Conservation (phyloP, 2,888 invertebrate species). For the Drosophila demipolita region DNA sequence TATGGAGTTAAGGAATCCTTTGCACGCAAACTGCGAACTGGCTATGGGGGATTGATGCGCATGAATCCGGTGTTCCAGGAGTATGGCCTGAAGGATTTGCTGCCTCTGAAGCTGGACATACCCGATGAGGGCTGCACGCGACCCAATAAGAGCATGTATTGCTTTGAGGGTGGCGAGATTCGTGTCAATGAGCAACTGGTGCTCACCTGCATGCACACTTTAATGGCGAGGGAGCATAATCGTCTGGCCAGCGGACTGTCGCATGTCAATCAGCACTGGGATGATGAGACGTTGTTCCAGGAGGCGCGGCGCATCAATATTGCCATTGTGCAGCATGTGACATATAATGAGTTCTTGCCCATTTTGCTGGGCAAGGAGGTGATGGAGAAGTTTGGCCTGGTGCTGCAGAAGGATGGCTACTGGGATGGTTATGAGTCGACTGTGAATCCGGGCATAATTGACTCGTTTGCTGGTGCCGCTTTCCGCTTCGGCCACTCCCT, state of each 20-base stretch:
- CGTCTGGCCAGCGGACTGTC: slow-evolving; percentile 91
- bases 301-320: slow-evolving; percentile 94
- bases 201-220: slow-evolving; percentile 95
- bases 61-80: slow-evolving; percentile 96
- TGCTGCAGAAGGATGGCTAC: slow-evolving; percentile 91
- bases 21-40: slow-evolving; percentile 92
- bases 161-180: slow-evolving; percentile 97
- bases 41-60: slow-evolving; percentile 92
- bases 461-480: slow-evolving; percentile 95
- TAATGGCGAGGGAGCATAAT: slow-evolving; percentile 97
- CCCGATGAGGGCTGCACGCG: slow-evolving; percentile 97
- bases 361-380: slow-evolving; percentile 95
- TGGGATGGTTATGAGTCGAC: slow-evolving; percentile 89
- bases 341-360: slow-evolving; percentile 95
- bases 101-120: slow-evolving; percentile 94
- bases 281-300: slow-evolving; percentile 96
- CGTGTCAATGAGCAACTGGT: slow-evolving; percentile 96
- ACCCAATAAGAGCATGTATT: slow-evolving; percentile 95
- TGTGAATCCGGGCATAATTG: slow-evolving; percentile 95
- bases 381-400: slow-evolving; percentile 95
- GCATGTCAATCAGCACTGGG: slow-evolving; percentile 95
- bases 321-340: slow-evolving; percentile 95
- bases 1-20: slow-evolving; percentile 94
- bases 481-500: slow-evolving; percentile 97
- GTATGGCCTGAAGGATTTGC: slow-evolving; percentile 93